These are phyloP conservation scores for Mobula birostris DNA, from an alignment of 2,113 vertebrate species.

Conservation along the genomic window DNA sequence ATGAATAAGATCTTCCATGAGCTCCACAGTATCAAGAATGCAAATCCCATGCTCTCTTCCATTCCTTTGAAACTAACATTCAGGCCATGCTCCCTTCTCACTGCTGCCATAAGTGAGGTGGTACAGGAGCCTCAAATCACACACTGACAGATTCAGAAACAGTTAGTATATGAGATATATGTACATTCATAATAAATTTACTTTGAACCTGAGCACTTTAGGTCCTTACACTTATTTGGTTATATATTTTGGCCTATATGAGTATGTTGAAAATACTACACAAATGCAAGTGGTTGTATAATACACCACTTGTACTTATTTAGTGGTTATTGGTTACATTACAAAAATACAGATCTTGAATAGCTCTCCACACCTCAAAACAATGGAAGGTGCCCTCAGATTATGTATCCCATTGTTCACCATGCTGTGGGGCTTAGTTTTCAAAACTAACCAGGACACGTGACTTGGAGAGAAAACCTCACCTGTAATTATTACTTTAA, in stretches of 20 bases:
- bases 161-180: too few relatives aligned
- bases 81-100: too few relatives aligned
- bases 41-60: neutral
- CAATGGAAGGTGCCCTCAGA: neutral
- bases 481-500: neutral
- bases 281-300: neutral
- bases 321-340: too few relatives aligned
- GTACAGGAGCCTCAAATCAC: too few relatives aligned
- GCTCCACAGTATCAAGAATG: neutral
- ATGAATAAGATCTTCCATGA: neutral
- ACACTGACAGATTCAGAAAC: too few relatives aligned
- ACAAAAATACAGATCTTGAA: neutral
- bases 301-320: neutral
- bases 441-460: neutral
- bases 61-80: too few relatives aligned
- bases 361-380: neutral
- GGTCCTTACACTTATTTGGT: too few relatives aligned
- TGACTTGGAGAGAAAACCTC: neutral
- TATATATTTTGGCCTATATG: too few relatives aligned
- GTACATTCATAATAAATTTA: too few relatives aligned
- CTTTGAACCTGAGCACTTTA: too few relatives aligned
- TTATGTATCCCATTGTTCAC: neutral
- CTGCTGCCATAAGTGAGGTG: too few relatives aligned
- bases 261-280: neutral
- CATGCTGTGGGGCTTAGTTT: neutral